Conservation (phyloP, 1,140 invertebrate species). For the Atta colombica region DNA sequence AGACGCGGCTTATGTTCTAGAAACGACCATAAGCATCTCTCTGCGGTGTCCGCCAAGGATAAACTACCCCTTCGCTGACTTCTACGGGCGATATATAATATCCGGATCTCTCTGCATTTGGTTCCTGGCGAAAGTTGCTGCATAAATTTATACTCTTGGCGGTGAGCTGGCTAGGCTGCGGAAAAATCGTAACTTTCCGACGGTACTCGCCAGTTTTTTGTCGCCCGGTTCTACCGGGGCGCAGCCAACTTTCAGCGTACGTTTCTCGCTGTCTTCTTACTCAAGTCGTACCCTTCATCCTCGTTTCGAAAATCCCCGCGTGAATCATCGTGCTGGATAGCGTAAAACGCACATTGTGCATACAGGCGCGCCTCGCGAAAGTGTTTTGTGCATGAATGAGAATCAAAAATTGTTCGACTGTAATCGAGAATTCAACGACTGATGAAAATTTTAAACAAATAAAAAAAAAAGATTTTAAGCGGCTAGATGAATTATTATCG, state of each 20-base stretch:
- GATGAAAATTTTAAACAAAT: background rate
- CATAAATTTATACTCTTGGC: conserved; percentile 77
- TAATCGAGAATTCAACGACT: background rate
- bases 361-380: conserved; percentile 15
- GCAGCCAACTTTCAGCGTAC: conserved; percentile 51
- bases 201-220: conserved; percentile 64
- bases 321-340: conserved; percentile 44
- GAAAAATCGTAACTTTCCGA: conserved; percentile 74
- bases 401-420: conserved; percentile 20
- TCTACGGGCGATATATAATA: conserved; percentile 74
- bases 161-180: conserved; percentile 43
- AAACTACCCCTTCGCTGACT: conserved; percentile 74
- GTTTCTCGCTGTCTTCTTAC: conserved; percentile 34
- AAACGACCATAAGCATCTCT: conserved; percentile 54
- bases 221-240: conserved; percentile 1
- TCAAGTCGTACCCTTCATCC: conserved; percentile 30
- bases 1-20: conserved; percentile 27
- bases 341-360: conserved; percentile 14
- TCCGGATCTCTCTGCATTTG: conserved; percentile 76
- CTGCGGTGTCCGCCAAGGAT: conserved; percentile 67
- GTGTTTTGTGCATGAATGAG: background rate
- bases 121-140: conserved; percentile 76
- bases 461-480: background rate
- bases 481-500: background rate
- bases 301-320: conserved; percentile 54